Conservation (phyloP, 1,140 invertebrate species). For the Tetramorium simillimum region DNA sequence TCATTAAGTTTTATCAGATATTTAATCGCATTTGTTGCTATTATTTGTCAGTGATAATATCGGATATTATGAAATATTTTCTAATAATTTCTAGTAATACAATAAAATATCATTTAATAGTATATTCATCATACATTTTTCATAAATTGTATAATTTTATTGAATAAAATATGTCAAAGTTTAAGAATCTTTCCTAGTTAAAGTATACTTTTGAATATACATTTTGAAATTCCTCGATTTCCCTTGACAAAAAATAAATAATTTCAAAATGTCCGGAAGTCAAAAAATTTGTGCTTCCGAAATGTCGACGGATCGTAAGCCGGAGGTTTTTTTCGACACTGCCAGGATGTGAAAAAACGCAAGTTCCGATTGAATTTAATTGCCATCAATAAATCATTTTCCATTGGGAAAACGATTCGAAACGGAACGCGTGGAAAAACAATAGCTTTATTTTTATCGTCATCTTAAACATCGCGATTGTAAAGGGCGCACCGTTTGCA, state of each 20-base stretch:
- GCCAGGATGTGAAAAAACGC: not conserved
- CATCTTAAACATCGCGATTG: not conserved
- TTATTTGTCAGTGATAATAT: not conserved
- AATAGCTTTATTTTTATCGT: not conserved
- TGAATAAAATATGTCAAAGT: not conserved
- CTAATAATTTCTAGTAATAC: not conserved
- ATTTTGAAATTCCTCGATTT: not conserved
- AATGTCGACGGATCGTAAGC: not conserved
- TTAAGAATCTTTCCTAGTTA: not conserved
- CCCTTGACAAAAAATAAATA: not conserved
- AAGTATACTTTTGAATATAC: not conserved
- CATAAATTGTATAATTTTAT: not conserved
- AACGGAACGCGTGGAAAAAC: not conserved
- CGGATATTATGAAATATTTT: not conserved
- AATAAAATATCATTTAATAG: not conserved
- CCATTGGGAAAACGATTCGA: not conserved
- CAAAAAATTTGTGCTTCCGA: not conserved
- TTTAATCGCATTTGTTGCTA: not conserved
- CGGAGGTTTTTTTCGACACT: not conserved
- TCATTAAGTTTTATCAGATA: not conserved
- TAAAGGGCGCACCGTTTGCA: not conserved
- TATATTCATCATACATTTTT: not conserved
- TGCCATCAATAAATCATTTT: conserved; percentile 28
- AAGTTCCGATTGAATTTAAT: conserved; percentile 37
- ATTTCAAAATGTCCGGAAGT: not conserved